Conservation (phyloP, 2,113 vertebrate genomes). For the Engystomops pustulosus region DNA sequence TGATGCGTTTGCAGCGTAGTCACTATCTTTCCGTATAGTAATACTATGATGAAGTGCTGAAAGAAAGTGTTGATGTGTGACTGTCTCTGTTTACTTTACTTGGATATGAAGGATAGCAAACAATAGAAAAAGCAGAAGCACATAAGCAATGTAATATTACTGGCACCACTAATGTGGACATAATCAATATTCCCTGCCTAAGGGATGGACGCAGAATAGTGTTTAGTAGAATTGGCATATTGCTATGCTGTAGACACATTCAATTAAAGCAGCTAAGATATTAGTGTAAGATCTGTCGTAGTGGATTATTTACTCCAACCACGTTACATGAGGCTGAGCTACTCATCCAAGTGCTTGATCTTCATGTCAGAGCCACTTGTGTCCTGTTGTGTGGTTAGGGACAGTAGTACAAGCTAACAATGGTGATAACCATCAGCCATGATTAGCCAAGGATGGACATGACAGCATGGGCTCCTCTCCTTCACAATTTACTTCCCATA, state of each 20-base stretch:
- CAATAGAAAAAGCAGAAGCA: neutral
- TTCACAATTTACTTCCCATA: constrained; percentile 38
- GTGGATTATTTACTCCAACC: neutral
- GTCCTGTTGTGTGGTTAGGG: constrained; percentile 22
- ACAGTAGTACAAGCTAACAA: neutral
- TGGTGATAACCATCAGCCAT: constrained; percentile 25
- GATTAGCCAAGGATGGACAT: constrained; percentile 14
- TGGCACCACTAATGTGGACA: neutral
- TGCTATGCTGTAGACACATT: neutral
- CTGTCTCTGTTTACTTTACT: neutral
- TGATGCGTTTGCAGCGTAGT: neutral
- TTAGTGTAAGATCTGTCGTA: neutral
- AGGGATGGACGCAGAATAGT: neutral
- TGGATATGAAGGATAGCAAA: neutral
- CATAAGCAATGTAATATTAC: neutral
- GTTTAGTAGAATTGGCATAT: neutral
- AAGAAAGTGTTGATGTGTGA: neutral
- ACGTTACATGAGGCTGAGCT: neutral
- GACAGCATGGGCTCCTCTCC: constrained; percentile 12
- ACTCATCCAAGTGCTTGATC: constrained; percentile 20
- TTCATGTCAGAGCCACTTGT: constrained; percentile 22
- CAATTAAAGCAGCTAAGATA: neutral
- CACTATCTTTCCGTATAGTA: neutral
- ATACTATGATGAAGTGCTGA: neutral
- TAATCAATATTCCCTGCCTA: neutral